phyloP scores from a whole-genome alignment of 1,140 invertebrate species.

The Trichonephila clavipes region DNA sequence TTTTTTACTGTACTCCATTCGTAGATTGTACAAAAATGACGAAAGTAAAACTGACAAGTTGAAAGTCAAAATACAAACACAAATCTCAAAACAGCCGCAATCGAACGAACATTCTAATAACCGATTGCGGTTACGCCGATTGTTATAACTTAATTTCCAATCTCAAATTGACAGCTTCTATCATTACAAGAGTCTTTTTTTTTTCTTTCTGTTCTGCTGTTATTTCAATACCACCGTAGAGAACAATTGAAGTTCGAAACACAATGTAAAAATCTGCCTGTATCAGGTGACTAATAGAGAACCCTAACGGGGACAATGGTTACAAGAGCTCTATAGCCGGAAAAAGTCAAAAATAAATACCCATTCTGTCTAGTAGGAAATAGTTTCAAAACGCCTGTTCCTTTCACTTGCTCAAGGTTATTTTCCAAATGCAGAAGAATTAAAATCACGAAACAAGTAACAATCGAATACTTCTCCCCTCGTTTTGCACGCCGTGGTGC shows the following conservation, averaged over 20 bases:
- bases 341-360: slow-evolving; percentile 42
- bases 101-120: too few relatives aligned
- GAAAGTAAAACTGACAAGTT: too few relatives aligned
- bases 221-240: neutral
- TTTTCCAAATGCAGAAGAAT: neutral
- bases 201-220: neutral
- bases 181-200: too few relatives aligned
- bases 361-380: slow-evolving; percentile 65
- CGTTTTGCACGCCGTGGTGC: neutral
- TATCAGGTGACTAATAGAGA: neutral
- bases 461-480: slow-evolving; percentile 41
- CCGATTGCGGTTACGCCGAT: neutral
- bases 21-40: too few relatives aligned
- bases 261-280: neutral
- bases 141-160: neutral
- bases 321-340: slow-evolving; percentile 23
- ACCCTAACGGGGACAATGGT: slow-evolving; percentile 28
- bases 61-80: too few relatives aligned
- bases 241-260: neutral
- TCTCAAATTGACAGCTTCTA: neutral
- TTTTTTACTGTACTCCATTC: too few relatives aligned
- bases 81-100: too few relatives aligned
- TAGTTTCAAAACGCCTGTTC: slow-evolving; percentile 37
- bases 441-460: slow-evolving; percentile 44
- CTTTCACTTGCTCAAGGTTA: slow-evolving; percentile 54